Base-by-base conservation (phyloP, 2,888 invertebrate genomes). In the Limnephilus lunatus region DNA sequence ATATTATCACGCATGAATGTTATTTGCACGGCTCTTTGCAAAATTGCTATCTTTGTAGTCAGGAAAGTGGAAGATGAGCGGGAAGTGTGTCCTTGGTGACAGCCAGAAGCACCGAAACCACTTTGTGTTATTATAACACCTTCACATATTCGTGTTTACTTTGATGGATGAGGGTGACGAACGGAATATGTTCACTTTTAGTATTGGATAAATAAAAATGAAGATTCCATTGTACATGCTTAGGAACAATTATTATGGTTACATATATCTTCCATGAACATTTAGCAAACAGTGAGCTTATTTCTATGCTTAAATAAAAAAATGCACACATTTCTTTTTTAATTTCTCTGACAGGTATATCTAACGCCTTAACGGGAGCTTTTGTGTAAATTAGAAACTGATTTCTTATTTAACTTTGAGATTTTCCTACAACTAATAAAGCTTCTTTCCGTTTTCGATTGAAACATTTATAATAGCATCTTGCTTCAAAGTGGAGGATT, bases 71-170 rank as follows among this genome's bases (percentile, higher is more conserved):
- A 68, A 25, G 25, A 25, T 68, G 25, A 68, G 68, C 9, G 68
- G 9, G 25, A 68, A 68, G 9, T 68, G 25, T n/a, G 68, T 68
- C 68, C 68, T 25, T 25, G 68, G 68, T 68, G 68, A 68, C 68
- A 68, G 68, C 68, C 25, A 68, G 68, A 68, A 25, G 68, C 25
- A n/a, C 68, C 25, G 25, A 68, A 68, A 68, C 68, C 68, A 68
- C 68, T 68, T 68, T 68, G n/a, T 68, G 68, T 68, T 68, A 68
- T 68, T 68, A 68, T 68, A 68, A 68, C 68, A 68, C 68, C 68
- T 68, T 68, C 68, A 0, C 9, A 68, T 68, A 3, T 68, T 25
- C n/a, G 68, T 68, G 25, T n/a, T 68, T 25, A 68, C 68, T 68
- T 68, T 68, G 53, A 53, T 53, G 53, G 53, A 53, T 53, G 19